Evolutionary conservation across 2,797 vertebrate species (phyloP).

Genomic region (Acanthurus tractus): DNA sequence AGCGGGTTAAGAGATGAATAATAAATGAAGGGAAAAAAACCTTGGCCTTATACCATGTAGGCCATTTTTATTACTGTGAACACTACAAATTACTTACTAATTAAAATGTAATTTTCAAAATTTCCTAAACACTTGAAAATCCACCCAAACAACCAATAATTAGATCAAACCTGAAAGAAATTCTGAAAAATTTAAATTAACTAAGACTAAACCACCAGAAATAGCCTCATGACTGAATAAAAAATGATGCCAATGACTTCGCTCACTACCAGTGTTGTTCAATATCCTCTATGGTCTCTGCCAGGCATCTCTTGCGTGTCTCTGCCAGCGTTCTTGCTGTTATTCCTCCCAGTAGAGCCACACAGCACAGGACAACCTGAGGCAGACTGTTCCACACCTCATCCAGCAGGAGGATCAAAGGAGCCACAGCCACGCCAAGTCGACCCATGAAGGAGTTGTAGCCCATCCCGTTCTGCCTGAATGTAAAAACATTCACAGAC

Average conservation of each 20-base stretch:
- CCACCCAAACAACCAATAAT: background rate
- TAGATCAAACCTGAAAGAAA: background rate
- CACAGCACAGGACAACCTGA: constrained; percentile 79
- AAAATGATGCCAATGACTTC: background rate
- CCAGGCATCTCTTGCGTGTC: constrained; percentile 83
- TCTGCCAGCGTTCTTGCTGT: constrained; percentile 87
- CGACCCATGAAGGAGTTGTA: constrained; percentile 82
- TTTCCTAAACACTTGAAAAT: background rate
- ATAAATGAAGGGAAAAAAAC: background rate
- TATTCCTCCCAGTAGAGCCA: constrained; percentile 77
- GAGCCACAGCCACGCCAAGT: constrained; percentile 77
- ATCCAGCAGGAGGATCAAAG: constrained; percentile 86
- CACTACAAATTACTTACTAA: background rate
- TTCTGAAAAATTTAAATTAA: too few species aligned
- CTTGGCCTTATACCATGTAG: background rate
- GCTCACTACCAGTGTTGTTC: constrained; percentile 68
- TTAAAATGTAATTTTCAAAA: background rate
- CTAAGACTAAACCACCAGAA: too few species aligned
- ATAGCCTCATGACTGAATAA: too few species aligned
- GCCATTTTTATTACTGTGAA: background rate
- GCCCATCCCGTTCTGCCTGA: constrained; percentile 83
- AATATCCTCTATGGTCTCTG: constrained; percentile 91
- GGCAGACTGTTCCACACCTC: constrained; percentile 88
- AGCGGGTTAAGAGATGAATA: background rate
- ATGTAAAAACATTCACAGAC: background rate